Evolutionary conservation across 2,888 invertebrate species (phyloP), one percentile per base, ranked within the genome.

Genomic region (Agelastica alni): DNA sequence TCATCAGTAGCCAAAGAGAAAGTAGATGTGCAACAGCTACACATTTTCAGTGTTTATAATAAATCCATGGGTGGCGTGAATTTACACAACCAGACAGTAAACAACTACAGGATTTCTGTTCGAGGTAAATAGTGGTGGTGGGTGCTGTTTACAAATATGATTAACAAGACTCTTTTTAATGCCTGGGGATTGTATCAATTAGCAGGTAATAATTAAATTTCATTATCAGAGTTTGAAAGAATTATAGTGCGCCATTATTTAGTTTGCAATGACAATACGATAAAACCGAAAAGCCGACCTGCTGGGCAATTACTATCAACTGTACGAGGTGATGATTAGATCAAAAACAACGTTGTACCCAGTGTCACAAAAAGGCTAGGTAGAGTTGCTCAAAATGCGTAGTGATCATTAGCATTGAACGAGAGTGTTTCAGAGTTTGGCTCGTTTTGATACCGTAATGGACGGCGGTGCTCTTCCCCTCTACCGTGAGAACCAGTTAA

Each of bases 101-200:
- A 13, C 20, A 34, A 32, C 20, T 32, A 32, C 32, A 20, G 45
- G 26, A 45, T 45, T 17, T 17, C 28, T 37, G 42, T 42, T 39
- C 30, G 43, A 17, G 43, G 31, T 16, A 17, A 31, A 30, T 30
- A 44, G 13, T 28, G 28, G 44, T 31, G 44, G 44, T 43, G 30
- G 34, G 20, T 45, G 10, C 45, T 45, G 17, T 20, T 45, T 14
- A 45, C 45, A 9, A 34, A 36, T 10, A 28, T 46, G 44, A 22
- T 45, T n/a, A 45, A 45, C 20, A 44, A 31, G 34, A 22, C 13
- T 20, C 20, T 46, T 36, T 34, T 36, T 12, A 45, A 36, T 22
- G 16, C 9, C 14, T 13, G 26, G 42, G 26, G 28, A 42, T 10
- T 42, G 26, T 26, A 14, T 26, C 42, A 42, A 42, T 22, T 42